Conservation (phyloP, 2,113 vertebrate genomes). For the Lichenostomus cassidix region DNA sequence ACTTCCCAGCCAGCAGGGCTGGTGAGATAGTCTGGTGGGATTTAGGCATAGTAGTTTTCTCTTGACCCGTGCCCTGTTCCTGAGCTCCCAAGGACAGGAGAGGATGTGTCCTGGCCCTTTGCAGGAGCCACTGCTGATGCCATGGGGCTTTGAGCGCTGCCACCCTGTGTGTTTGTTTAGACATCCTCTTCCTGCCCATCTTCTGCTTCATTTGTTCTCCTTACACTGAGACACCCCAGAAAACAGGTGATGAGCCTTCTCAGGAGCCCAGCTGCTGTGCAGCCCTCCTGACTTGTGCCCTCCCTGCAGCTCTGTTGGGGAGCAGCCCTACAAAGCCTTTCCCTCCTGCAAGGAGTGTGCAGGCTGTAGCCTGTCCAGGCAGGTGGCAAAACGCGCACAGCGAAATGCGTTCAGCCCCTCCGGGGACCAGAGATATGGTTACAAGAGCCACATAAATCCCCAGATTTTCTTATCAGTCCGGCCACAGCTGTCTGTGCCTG, state of each 20-base stretch:
- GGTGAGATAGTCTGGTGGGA: neutral
- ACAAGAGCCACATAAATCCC: neutral
- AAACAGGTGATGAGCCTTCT: neutral
- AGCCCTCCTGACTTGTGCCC: neutral
- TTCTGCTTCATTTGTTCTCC: neutral
- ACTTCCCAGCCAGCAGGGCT: neutral
- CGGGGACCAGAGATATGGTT: neutral
- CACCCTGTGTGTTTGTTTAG: neutral
- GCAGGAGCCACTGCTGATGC: neutral
- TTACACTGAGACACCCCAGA: neutral
- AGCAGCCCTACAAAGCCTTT: rapidly evolving
- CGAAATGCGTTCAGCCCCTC: neutral
- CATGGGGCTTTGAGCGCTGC: neutral
- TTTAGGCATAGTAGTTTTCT: neutral
- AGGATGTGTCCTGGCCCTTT: neutral
- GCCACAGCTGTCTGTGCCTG: neutral
- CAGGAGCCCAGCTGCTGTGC: neutral
- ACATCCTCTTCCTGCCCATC: neutral
- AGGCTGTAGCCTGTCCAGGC: rapidly evolving
- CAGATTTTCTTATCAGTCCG: neutral
- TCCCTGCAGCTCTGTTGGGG: rapidly evolving
- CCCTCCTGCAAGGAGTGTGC: neutral
- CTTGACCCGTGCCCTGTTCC: rapidly evolving
- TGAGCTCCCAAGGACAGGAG: neutral
- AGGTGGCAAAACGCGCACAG: neutral